Percentiles rank a stretch among this genome's conserved stretches.
phyloP scores from a whole-genome alignment of 2,888 invertebrate genomes.

The Oxytorus armatus region DNA sequence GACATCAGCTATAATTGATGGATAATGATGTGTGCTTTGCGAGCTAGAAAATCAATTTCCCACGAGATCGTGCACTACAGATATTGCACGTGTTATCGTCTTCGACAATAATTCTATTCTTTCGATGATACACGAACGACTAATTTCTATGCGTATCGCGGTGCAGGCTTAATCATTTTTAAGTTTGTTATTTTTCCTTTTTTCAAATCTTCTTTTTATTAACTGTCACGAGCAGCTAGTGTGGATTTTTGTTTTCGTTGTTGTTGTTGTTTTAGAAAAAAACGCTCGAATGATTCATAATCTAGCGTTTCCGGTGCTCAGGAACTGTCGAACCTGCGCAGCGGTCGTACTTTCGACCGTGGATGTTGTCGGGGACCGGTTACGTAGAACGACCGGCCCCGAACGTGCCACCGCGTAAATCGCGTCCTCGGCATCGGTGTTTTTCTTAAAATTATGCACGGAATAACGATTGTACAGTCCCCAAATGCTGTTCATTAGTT shows the following conservation, averaged over 20 bases:
- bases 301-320: conserved; percentile 47
- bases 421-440: conserved; percentile 86
- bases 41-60: too few species aligned
- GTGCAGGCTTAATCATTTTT: not conserved
- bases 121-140: not conserved
- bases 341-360: conserved; percentile 57
- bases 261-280: not conserved
- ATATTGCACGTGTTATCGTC: too few species aligned
- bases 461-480: conserved; percentile 95
- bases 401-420: conserved; percentile 83
- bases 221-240: not conserved
- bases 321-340: conserved; percentile 58
- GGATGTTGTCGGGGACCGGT: conserved; percentile 63
- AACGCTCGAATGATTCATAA: conserved; percentile 28
- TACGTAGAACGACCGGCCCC: conserved; percentile 64
- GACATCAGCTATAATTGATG: too few species aligned
- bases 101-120: not conserved
- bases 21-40: too few species aligned
- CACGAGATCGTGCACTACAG: too few species aligned
- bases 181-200: not conserved
- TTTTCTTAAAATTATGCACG: conserved; percentile 94
- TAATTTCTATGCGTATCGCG: not conserved
- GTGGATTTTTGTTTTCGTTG: not conserved
- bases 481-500: conserved; percentile 96
- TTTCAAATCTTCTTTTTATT: conserved; percentile 6